Conservation (phyloP, 1,140 invertebrate genomes). For the Brachionus paranguensis region DNA sequence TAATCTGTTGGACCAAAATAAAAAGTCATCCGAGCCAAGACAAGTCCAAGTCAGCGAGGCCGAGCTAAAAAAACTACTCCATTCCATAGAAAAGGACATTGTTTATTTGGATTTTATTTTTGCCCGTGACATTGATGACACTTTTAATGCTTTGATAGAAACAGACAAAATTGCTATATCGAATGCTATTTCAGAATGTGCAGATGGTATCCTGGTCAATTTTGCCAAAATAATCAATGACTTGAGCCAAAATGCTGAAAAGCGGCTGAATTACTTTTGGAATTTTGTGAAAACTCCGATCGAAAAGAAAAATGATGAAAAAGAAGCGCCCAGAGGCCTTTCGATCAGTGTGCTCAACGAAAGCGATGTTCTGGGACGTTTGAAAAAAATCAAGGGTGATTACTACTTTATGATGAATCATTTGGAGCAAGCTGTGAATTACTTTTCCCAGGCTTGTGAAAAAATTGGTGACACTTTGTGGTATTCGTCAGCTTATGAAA, state of each 20-base stretch:
- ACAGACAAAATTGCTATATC: not conserved
- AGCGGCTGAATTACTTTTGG: conserved; percentile 2
- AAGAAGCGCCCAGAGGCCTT: not conserved
- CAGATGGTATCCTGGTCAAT: not conserved
- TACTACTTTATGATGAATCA: conserved; percentile 6
- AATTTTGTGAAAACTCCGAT: not conserved
- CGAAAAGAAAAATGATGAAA: not conserved
- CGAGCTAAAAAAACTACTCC: not conserved
- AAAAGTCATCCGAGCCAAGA: too few relatives aligned
- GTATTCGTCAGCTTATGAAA: not conserved
- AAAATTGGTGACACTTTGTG: not conserved
- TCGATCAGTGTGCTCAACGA: not conserved
- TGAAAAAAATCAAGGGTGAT: conserved; percentile 35
- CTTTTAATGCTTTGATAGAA: not conserved
- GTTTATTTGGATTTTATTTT: conserved; percentile 35
- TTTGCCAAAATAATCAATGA: not conserved
- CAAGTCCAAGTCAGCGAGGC: not conserved
- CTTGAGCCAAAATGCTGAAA: not conserved
- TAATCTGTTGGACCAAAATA: too few relatives aligned
- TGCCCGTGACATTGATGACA: not conserved
- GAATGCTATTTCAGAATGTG: not conserved
- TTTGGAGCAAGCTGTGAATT: not conserved
- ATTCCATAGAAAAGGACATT: not conserved
- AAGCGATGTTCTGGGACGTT: not conserved
- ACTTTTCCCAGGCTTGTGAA: not conserved